Evolutionary conservation across 2,113 vertebrate genomes (phyloP).

Genomic region (Pedetes capensis): DNA sequence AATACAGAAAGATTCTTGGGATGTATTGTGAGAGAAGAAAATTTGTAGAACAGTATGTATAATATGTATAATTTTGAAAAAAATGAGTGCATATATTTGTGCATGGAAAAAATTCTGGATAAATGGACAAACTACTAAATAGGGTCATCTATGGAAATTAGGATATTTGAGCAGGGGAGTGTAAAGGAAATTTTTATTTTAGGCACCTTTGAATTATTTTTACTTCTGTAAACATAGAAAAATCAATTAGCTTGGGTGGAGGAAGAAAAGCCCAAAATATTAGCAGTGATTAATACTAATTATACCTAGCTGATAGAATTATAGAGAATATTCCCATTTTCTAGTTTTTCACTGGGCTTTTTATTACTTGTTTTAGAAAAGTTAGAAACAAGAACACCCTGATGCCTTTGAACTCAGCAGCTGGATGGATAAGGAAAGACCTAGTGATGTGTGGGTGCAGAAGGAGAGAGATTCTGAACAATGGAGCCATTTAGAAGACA

Average conservation of each 20-base stretch:
- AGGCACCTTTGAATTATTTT: background rate
- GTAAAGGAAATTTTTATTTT: background rate
- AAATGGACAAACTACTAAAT: background rate
- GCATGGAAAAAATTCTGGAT: background rate
- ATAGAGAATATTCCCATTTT: background rate
- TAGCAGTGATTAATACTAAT: background rate
- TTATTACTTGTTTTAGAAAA: background rate
- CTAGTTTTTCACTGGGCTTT: background rate
- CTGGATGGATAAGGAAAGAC: background rate
- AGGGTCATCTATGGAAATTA: background rate
- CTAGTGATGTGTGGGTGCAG: background rate
- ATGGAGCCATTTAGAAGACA: too few species aligned
- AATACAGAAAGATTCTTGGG: background rate
- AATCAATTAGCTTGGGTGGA: background rate
- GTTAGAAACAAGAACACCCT: background rate
- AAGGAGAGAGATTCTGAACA: too few species aligned
- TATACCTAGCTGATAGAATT: background rate
- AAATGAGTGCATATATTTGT: background rate
- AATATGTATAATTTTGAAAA: too few species aligned
- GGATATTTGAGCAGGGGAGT: background rate
- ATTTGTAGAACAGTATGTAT: too few species aligned
- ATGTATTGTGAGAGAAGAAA: background rate
- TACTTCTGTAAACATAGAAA: background rate
- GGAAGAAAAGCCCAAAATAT: background rate
- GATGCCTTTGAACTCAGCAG: background rate